phyloP scores from a whole-genome alignment of 2,113 vertebrate genomes.

The Holacanthus passer region DNA sequence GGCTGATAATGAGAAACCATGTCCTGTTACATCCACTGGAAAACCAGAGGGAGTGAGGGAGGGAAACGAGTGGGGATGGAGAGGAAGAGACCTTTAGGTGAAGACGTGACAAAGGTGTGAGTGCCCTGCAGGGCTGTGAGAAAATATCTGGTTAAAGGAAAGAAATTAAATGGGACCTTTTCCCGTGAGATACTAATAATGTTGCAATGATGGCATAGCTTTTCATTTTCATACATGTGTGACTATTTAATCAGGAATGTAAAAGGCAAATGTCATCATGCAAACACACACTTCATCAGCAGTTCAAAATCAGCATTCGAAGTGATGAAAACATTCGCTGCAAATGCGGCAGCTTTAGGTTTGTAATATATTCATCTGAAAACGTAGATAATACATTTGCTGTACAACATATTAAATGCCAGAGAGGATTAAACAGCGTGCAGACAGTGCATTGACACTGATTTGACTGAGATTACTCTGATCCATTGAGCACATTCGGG shows the following conservation, averaged over 20 bases:
- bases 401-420: slow-evolving; percentile 48
- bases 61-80: slow-evolving; percentile 21
- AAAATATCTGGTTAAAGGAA: slow-evolving; percentile 1
- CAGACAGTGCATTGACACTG: slow-evolving; percentile 62
- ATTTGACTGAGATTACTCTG: slow-evolving; percentile 73
- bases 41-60: slow-evolving; percentile 40
- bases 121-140: neutral
- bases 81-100: slow-evolving; percentile 33
- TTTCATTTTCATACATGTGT: neutral
- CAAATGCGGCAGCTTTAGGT: slow-evolving; percentile 2
- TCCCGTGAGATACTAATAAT: too few relatives aligned
- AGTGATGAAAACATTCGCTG: neutral
- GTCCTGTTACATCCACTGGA: slow-evolving; percentile 63
- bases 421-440: slow-evolving; percentile 62
- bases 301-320: neutral
- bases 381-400: slow-evolving; percentile 36
- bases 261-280: neutral
- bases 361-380: slow-evolving; percentile 23
- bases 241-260: neutral
- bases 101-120: slow-evolving; percentile 5
- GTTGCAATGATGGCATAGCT: neutral
- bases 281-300: neutral
- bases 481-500: slow-evolving; percentile 60
- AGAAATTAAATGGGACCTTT: neutral
- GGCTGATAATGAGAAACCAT: slow-evolving; percentile 71